A percentile compares a stretch with the other conserved stretches of the same genome.
phyloP scores from a whole-genome alignment of 1,140 invertebrate species.

The Musca domestica region DNA sequence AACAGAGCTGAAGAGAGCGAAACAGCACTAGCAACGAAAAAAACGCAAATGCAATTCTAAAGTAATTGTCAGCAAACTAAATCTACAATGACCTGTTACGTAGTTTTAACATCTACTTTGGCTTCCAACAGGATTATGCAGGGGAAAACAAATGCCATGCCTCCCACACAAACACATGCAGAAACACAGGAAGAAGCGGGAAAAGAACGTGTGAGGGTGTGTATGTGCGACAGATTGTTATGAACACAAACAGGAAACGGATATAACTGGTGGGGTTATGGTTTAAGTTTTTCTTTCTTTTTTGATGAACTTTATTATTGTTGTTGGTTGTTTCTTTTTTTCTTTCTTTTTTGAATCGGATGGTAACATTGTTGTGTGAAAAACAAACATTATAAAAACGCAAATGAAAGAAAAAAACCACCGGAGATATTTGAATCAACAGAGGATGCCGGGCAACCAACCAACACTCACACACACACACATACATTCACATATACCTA shows the following conservation, averaged over 20 bases:
- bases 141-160: not conserved
- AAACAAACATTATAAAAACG: not conserved
- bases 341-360: not conserved
- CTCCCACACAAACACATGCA: not conserved
- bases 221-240: conserved; percentile 3
- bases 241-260: conserved; percentile 18
- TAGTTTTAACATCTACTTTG: too few relatives aligned
- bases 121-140: not conserved
- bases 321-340: too few relatives aligned
- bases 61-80: conserved; percentile 15
- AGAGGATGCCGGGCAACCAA: not conserved
- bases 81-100: conserved; percentile 20
- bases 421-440: too few relatives aligned
- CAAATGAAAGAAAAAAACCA: not conserved
- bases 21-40: too few relatives aligned
- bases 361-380: conserved; percentile 13
- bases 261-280: not conserved
- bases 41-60: not conserved
- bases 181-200: not conserved
- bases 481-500: too few relatives aligned
- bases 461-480: not conserved
- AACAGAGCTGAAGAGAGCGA: too few relatives aligned
- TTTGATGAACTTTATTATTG: too few relatives aligned
- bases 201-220: not conserved
- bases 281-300: too few relatives aligned